A percentile compares a stretch with the other conserved stretches of the same genome.
phyloP scores from a whole-genome alignment of 2,888 invertebrate species.

The Brachyopa scutellaris region DNA sequence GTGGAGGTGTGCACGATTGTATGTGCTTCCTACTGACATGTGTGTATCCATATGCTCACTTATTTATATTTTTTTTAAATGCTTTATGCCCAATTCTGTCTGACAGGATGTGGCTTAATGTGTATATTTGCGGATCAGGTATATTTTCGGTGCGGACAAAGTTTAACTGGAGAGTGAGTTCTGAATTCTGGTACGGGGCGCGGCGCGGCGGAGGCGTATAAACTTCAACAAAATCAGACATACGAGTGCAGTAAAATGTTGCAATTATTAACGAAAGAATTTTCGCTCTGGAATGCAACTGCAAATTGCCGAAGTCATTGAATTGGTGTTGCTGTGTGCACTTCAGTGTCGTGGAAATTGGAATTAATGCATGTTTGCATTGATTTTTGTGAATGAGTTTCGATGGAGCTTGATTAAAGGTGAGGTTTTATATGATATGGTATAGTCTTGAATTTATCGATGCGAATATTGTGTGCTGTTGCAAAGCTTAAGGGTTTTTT shows the following conservation, averaged over 20 bases:
- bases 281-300: slow-evolving; percentile 16
- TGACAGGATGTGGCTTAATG: background rate
- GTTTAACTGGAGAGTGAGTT: slow-evolving; percentile 5
- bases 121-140: background rate
- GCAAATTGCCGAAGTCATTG: background rate
- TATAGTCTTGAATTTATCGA: background rate
- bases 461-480: slow-evolving; percentile 2
- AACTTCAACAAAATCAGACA: slow-evolving; percentile 20
- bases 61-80: slow-evolving; percentile 4
- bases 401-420: background rate
- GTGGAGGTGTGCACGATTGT: background rate
- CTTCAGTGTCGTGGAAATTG: background rate
- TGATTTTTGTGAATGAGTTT: background rate
- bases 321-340: background rate
- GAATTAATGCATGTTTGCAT: background rate
- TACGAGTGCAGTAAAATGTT: slow-evolving; percentile 15
- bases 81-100: slow-evolving; percentile 6
- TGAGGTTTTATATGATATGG: no score
- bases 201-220: no score
- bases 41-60: slow-evolving; percentile 24
- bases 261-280: slow-evolving; percentile 41
- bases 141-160: slow-evolving; percentile 13
- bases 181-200: no score
- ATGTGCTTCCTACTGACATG: slow-evolving; percentile 37
- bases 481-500: background rate